Base-by-base conservation (phyloP, 2,888 invertebrate genomes). In the Loripinus fragilis region DNA sequence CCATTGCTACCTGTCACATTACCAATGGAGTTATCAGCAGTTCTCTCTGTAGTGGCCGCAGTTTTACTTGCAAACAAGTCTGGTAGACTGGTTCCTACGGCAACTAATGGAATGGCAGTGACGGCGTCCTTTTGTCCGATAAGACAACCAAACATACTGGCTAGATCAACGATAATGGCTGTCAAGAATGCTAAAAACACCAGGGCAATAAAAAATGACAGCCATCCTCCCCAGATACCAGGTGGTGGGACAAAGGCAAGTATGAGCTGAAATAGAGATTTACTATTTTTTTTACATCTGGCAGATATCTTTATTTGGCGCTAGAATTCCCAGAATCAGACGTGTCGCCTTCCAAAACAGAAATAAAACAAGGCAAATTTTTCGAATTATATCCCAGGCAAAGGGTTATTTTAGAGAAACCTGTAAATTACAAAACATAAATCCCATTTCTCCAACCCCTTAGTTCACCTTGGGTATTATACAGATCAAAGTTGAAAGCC, bases 1-100 rank as follows among this genome's bases (percentile, higher is more conserved):
- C 95, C 95, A 89, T 95, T 95, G 86, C 95, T 95, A 64, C 95
- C 95, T 7, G 95, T 95, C 15, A 95, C 94, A 87, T 95, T 95
- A 30, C 95, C 95, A 65, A 95, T 94, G 1, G 95, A 95, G 86
- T 95, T 95, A 89, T 95, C 95, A 0, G 95, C 95, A 74, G 94
- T 92, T 82, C 94, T 94, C 86, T 95, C 95, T 85, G 94, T 82
- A 20, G 83, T 81, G 1, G 95, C 95, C 0, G 95, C 95, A 28
- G 94, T 93, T 86, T 94, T 94, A 68, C 95, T 95, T 30, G 95
- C 95, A 88, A 95, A 95, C 23, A 95, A 94, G 90, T 95, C 95
- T 0, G 95, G 95, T 17, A 95, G 92, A 65, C 95, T 95, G 0
- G 95, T 91, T 73, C 95, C 83, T 80, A 95, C 88, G 20, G 95